Base-by-base conservation (phyloP, 2,797 vertebrate genomes). In the Pangasius macronema region DNA sequence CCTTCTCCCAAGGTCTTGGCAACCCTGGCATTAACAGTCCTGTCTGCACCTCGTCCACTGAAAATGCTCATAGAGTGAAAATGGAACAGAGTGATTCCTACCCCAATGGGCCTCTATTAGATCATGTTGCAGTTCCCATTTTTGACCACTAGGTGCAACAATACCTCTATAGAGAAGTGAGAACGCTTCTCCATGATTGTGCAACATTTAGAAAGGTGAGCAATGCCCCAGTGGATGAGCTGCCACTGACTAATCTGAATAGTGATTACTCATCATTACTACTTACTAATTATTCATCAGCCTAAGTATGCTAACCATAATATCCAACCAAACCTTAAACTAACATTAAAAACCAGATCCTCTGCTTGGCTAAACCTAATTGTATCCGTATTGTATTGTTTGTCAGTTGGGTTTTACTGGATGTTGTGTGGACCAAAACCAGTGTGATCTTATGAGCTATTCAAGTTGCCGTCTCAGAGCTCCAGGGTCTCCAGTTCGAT, bases 61-160 rank as follows among this genome's bases (percentile, higher is more conserved):
- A 49, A 49, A 27, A 75, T 51, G 27, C 39, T 70, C 18, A 39
- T 39, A 10, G 7, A 20, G 20, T 76, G 46, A 51, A 0, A 2
- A 30, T 18, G 27, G 27, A 14, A 76, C 13, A 76, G 14, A 14
- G 13, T 18, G 11, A 51, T 51, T 18, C 27, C 42, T 75, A 16
- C 20, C 14, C 16, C 8, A 39, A 20, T 36, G 30, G 53, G 18
- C 3, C 33, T 39, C 53, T 59, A 27, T 39, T 33, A 3, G 11
- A 59, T 11, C 9, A 4, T 61, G 22, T 59, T 80, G 22, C 5
- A 81, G 8, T 81, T 81, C 20, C 11, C 5, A 59, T 61, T 59
- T 57, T 7, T 57, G 55, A 59, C 55, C 77, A 81, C 55, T 42
- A 81, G 55, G 33, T 81, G 55, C 77, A 81, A 59, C 33, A 61